Evolutionary conservation across 2,888 invertebrate genomes (phyloP).

Genomic region (Boloria euphrosyne): DNA sequence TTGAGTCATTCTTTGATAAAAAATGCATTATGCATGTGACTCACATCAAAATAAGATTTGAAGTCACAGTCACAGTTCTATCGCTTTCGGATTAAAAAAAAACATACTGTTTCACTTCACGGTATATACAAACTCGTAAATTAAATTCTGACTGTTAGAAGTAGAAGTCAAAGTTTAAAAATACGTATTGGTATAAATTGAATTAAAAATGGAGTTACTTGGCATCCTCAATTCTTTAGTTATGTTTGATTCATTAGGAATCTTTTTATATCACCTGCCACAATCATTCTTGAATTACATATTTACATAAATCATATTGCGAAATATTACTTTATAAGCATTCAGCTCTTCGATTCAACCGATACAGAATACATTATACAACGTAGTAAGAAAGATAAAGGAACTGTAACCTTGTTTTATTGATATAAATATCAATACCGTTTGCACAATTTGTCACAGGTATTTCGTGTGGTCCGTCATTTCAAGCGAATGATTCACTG

Average conservation of each 20-base stretch:
- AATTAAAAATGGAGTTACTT: too few relatives aligned
- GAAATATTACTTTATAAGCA: background rate
- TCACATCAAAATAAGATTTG: conserved; percentile 27
- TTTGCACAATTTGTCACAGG: conserved; percentile 23
- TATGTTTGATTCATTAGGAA: background rate
- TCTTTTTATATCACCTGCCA: background rate
- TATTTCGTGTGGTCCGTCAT: conserved; percentile 26
- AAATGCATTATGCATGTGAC: conserved; percentile 7
- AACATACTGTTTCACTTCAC: too few relatives aligned
- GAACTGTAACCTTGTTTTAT: conserved; percentile 34
- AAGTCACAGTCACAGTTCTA: background rate
- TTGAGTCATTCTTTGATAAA: conserved; percentile 20
- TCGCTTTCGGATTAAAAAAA: too few relatives aligned
- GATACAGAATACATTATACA: too few relatives aligned
- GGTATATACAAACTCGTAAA: too few relatives aligned
- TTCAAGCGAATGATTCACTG: conserved; percentile 25
- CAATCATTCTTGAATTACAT: background rate
- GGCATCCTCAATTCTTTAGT: background rate
- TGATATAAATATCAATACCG: conserved; percentile 20
- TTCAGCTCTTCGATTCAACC: background rate
- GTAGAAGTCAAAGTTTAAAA: too few relatives aligned
- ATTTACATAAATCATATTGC: conserved; percentile 2
- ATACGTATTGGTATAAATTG: too few relatives aligned
- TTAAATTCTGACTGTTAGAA: too few relatives aligned
- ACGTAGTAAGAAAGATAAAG: conserved; percentile 30